phyloP scores from a whole-genome alignment of 2,888 invertebrate genomes.

The Clistopyga incitator region DNA sequence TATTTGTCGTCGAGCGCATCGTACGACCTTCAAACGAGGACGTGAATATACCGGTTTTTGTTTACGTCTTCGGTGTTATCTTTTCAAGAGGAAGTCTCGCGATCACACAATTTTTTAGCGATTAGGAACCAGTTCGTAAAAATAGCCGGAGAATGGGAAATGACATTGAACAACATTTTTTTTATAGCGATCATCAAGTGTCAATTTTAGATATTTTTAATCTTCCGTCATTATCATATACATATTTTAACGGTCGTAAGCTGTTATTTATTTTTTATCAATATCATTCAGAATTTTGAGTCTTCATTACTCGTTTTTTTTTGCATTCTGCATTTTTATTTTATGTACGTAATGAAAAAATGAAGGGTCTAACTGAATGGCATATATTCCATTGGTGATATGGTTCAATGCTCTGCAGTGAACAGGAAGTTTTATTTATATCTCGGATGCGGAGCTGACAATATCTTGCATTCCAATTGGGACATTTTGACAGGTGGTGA shows the following conservation, averaged over 20 bases:
- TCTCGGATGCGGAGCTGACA: neutral
- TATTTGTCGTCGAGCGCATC: neutral
- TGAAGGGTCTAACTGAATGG: neutral
- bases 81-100: neutral
- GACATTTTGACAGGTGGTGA: neutral
- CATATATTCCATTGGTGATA: neutral
- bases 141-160: neutral
- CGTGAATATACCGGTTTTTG: conserved; percentile 3
- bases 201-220: neutral
- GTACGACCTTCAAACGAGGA: neutral
- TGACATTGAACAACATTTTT: neutral
- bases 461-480: neutral
- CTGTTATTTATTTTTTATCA: neutral
- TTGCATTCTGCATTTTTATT: neutral
- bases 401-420: neutral
- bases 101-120: neutral
- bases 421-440: neutral
- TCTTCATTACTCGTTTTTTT: neutral
- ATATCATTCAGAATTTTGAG: neutral
- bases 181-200: neutral
- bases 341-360: neutral
- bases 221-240: no score
- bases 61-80: neutral
- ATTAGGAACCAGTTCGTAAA: neutral
- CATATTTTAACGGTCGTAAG: neutral